Conservation (phyloP, 1,140 invertebrate species). For the Anastrepha obliqua region DNA sequence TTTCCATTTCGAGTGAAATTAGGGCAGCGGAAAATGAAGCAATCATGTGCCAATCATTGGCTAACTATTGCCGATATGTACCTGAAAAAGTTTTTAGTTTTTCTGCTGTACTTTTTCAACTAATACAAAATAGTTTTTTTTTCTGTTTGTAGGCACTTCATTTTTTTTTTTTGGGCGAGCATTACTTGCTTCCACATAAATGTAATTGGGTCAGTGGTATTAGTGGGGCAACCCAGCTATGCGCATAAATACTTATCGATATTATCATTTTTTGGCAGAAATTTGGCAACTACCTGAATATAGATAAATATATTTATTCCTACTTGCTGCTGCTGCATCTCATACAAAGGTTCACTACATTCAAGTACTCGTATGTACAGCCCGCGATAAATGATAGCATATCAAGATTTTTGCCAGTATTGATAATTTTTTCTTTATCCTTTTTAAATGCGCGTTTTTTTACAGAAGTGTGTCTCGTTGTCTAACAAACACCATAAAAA, state of each 20-base stretch:
- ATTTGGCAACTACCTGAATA: background rate
- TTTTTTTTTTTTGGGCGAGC: too few species aligned
- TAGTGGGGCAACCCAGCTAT: background rate
- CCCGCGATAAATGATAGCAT: too few species aligned
- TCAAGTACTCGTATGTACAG: too few species aligned
- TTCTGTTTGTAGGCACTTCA: background rate
- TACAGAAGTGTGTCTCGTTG: too few species aligned
- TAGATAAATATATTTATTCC: background rate
- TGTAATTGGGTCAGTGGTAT: constrained; percentile 21
- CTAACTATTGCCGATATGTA: background rate
- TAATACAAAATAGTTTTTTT: background rate
- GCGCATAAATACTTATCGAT: background rate
- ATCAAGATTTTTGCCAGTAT: too few species aligned
- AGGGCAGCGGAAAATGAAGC: constrained; percentile 48
- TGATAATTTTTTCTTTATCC: too few species aligned
- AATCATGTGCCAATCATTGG: constrained; percentile 30
- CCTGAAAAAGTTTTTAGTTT: background rate
- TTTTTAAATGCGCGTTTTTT: too few species aligned
- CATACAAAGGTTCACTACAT: too few species aligned
- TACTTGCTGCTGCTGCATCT: too few species aligned
- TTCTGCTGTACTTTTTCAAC: background rate
- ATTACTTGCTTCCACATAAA: constrained; percentile 5
- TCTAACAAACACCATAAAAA: too few species aligned
- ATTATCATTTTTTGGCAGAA: background rate
- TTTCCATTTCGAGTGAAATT: constrained; percentile 41